Percentiles rank a stretch among this genome's conserved stretches.
Conservation (phyloP, 2,797 vertebrate genomes). For the Oreonectes daqikongensis region DNA sequence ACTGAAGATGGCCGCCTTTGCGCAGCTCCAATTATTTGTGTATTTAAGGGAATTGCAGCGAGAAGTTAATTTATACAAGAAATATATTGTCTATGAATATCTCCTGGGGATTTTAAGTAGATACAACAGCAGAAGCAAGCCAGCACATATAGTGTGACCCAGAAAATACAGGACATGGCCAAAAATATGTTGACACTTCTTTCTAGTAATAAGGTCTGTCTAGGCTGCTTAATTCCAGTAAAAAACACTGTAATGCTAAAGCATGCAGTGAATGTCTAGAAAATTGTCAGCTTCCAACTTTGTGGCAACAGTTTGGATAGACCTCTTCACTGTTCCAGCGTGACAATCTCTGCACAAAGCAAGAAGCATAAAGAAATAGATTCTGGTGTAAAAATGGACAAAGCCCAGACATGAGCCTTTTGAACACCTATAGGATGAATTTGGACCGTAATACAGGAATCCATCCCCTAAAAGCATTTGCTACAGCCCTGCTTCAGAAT, state of each 20-base stretch:
- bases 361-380: not conserved
- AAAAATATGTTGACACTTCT: slow-evolving; percentile 1
- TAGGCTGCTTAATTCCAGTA: not conserved
- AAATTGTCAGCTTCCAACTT: not conserved
- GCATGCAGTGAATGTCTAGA: not conserved
- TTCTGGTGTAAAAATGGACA: no score
- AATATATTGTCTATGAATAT: not conserved
- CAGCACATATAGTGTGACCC: not conserved
- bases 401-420: no score
- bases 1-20: not conserved
- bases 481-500: no score
- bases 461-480: no score
- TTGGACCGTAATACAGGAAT: not conserved
- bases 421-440: not conserved
- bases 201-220: not conserved
- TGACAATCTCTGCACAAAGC: no score
- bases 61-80: slow-evolving; percentile 5
- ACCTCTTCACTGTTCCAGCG: not conserved
- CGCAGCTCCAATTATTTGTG: not conserved
- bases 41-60: slow-evolving; percentile 3
- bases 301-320: not conserved
- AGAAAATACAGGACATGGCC: not conserved
- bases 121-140: not conserved
- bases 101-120: not conserved
- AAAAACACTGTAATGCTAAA: not conserved